Base-by-base conservation (phyloP, 2,888 invertebrate genomes). In the Heliconius aoede region DNA sequence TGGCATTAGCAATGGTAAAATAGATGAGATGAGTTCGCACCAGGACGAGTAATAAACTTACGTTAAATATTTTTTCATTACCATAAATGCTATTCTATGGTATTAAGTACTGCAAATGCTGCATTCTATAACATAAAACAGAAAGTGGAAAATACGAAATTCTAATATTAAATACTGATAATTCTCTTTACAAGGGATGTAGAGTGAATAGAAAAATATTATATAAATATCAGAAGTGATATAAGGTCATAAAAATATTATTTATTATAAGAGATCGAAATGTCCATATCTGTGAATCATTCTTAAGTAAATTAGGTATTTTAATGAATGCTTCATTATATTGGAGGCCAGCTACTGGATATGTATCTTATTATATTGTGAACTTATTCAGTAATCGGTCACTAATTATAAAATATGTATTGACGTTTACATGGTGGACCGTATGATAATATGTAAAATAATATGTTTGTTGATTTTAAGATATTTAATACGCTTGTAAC, bases 401-500 rank as follows among this genome's bases (percentile, higher is more conserved):
- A 40, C 28, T 71, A 32, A 55, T 68, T 61, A 69, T 55, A 24
- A 15, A 24, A 46, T 64, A 55, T 64, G 26, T 76, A 76, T 72
- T 78, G 64, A 76, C 67, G 69, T 76, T 73, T 74, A 78, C 65
- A 75, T 79, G 74, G 73, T 77, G 64, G 68, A 76, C 74, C 67
- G 9, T 61, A 60, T 78, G 61, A 65, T 71, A 13, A 73, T 73
- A 36, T 11, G 46, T 30, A 30, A 58, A 75, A 58, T 67, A 21
- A 15, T 26, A 79, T 81, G 73, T 72, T 78, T 79, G 79, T 81
- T 82, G 79, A 79, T 78, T 64, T 82, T 80, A 84, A 81, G 81
- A 82, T 81, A 78, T 79, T 81, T 80, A 81, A 81, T 81, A 82
- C 82, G 83, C 82, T 81, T 82, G 81, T 83, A 82, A 80, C 78